phyloP scores from a whole-genome alignment of 2,113 vertebrate species.

The Camelus dromedarius region DNA sequence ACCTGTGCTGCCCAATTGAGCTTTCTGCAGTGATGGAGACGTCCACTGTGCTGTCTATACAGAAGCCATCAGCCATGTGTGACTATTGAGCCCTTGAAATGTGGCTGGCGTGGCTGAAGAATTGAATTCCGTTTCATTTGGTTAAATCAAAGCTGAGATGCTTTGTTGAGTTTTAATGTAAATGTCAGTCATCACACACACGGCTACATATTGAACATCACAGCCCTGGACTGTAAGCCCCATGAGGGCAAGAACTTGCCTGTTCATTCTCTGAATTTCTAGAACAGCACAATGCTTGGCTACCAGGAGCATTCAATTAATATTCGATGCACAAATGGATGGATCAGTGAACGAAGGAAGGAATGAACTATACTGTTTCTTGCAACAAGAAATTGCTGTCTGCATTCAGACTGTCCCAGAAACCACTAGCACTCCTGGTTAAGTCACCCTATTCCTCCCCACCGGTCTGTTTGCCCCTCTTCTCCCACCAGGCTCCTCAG shows the following conservation, averaged over 20 bases:
- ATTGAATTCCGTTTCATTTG: neutral
- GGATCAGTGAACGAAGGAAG: neutral
- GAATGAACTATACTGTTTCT: neutral
- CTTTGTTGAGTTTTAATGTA: neutral
- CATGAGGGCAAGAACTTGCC: neutral
- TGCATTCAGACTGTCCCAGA: neutral
- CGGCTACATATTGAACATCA: rapidly evolving
- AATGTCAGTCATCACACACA: neutral
- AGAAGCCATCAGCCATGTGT: rapidly evolving
- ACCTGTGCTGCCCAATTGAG: rapidly evolving
- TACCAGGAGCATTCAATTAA: neutral
- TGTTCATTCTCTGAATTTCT: neutral
- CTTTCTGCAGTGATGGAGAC: neutral
- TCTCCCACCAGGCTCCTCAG: neutral
- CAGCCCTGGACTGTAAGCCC: neutral
- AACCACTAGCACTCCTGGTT: neutral
- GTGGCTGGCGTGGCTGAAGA: neutral
- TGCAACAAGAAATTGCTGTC: neutral
- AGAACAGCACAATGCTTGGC: neutral
- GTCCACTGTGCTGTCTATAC: rapidly evolving
- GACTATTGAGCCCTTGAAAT: rapidly evolving
- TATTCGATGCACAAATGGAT: rapidly evolving
- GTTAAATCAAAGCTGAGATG: neutral
- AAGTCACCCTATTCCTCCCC: neutral
- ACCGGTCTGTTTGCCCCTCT: neutral